These are phyloP conservation scores for Cataglyphis albicans DNA, from an alignment of 2,888 invertebrate species.

Conservation along the genomic window DNA sequence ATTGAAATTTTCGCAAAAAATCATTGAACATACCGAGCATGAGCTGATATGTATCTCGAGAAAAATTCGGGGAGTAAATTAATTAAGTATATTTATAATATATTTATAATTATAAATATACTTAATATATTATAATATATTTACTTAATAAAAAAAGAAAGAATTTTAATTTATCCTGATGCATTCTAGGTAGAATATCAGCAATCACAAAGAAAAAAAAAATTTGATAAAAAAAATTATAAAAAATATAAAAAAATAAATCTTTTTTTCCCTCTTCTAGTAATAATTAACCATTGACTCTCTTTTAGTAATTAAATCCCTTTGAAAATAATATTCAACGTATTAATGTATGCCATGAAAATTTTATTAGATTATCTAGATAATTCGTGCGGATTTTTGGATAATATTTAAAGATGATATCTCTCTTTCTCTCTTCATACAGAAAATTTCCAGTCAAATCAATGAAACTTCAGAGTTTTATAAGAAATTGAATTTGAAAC, in stretches of 20 bases:
- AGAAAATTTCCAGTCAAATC: too few species aligned
- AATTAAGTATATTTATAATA: neutral
- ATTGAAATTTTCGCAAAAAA: constrained; percentile 15
- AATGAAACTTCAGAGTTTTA: too few species aligned
- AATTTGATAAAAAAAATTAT: neutral
- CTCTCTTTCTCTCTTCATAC: too few species aligned
- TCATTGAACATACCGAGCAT: neutral
- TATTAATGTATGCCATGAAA: neutral
- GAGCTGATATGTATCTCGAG: neutral
- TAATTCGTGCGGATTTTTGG: neutral
- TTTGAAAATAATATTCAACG: neutral
- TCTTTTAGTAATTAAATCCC: neutral
- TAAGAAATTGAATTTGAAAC: too few species aligned
- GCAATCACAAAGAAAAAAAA: neutral
- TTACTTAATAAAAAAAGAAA: neutral
- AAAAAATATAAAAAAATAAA: neutral
- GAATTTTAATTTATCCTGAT: neutral
- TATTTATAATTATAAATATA: neutral
- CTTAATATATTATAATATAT: neutral
- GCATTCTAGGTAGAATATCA: neutral
- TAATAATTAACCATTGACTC: neutral
- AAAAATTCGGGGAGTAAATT: neutral
- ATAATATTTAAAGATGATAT: too few species aligned
- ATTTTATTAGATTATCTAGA: neutral
- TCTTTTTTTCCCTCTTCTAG: neutral